These are phyloP conservation scores for Apogon talboti DNA, from an alignment of 2,797 vertebrate genomes.

Conservation along the genomic window DNA sequence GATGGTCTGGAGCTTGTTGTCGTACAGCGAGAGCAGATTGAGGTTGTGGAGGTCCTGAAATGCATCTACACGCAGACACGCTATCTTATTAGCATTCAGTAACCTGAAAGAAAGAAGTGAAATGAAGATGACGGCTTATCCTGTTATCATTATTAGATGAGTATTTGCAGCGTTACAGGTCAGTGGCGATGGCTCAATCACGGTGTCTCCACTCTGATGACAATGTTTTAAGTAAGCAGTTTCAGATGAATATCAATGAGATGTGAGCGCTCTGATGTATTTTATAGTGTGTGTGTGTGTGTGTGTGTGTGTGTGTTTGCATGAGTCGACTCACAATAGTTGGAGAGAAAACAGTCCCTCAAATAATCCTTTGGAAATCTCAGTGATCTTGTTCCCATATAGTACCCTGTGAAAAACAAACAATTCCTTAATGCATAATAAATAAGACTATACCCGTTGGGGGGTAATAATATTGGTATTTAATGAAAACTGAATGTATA, in stretches of 20 bases:
- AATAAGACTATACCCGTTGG: too few species aligned
- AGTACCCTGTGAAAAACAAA: constrained; percentile 88
- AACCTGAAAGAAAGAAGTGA: constrained; percentile 80
- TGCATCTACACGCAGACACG: constrained; percentile 93
- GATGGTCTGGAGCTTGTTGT: constrained; percentile 98
- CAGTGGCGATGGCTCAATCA: constrained; percentile 57
- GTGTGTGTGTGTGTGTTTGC: constrained; percentile 11
- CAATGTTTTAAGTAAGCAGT: constrained; percentile 52
- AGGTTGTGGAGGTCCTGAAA: constrained; percentile 98
- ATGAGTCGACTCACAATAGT: constrained; percentile 90
- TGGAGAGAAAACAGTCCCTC: constrained; percentile 95
- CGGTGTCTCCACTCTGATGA: constrained; percentile 43
- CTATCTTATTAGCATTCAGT: constrained; percentile 98
- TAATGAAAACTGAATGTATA: too few species aligned
- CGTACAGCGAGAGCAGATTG: constrained; percentile 94
- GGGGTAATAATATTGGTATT: too few species aligned
- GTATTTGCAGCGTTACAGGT: constrained; percentile 56
- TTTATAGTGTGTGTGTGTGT: too few species aligned
- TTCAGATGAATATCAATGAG: constrained; percentile 64
- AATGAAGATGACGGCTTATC: constrained; percentile 24
- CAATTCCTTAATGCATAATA: too few species aligned
- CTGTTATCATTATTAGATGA: constrained; percentile 44
- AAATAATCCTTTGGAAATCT: constrained; percentile 95
- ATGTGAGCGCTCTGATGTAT: constrained; percentile 43
- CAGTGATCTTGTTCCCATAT: constrained; percentile 99